Base-by-base conservation (phyloP, 2,113 vertebrate species). In the Dolichotis patagonum region DNA sequence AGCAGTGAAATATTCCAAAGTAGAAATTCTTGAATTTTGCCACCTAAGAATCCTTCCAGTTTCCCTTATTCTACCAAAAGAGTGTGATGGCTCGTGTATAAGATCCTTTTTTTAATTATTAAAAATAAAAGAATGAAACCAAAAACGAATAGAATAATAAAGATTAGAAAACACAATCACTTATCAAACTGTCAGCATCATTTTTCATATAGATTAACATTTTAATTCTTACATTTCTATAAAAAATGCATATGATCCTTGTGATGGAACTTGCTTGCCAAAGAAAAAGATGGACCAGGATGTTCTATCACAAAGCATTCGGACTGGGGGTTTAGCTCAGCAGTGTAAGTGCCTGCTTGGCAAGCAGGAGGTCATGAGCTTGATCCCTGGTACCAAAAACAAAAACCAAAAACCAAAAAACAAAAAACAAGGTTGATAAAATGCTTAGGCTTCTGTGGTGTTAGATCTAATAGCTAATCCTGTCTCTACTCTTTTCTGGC, bases 11-110 rank as follows among this genome's bases (percentile, higher is more conserved):
- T 92, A 60, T 65, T 73, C 67, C 41, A 60, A 32, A 94, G 9
- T 83, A 86, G 38, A 82, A 87, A 52, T 96, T 91, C 77, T 73
- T 69, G 43, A 95, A 35, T 38, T 93, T 95, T 95, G 84, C 60
- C 3, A 43, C 52, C 58, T 73, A 30, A 89, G 65, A 38, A 43
- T 63, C 26, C 38, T 94, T 96, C 22, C 14, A 65, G 1, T 11
- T 86, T 67, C 83, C 20, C 38, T 95, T 95, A 38, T 84, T 83
- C 80, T 30, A 90, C 14, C 88, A 91, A 65, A 89, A 96, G 65
- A 89, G 28, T 38, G 2, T 26, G 9, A 5, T 13, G 11, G 38
- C 38, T 43, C 20, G 43, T 41, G 9, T 22, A 35, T 35, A 67
- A 17, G 32, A 67, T 35, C 65, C 49, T 52, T 52, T 52, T 52